Conservation (phyloP, 2,888 invertebrate genomes). For the Synergus laeviventris region DNA sequence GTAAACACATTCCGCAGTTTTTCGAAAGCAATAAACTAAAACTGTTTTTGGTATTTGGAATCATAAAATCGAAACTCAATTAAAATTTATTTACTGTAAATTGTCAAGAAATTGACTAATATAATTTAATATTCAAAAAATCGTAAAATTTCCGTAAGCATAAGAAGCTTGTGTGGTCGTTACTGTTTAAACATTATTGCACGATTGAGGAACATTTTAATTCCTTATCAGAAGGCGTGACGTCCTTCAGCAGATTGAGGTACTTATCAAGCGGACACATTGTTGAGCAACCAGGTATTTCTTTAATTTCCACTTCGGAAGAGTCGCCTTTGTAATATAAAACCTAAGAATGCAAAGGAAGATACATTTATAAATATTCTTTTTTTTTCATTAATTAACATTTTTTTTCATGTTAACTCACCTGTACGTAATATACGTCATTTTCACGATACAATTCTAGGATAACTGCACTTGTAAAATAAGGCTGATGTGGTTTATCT, state of each 20-base stretch:
- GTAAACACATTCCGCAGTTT: conserved; percentile 2
- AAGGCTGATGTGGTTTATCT: conserved; percentile 66
- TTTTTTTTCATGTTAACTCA: conserved; percentile 44
- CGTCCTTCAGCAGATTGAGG: conserved; percentile 75
- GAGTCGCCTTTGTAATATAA: conserved; percentile 16
- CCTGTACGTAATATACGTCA: conserved; percentile 63
- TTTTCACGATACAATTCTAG: conserved; percentile 63
- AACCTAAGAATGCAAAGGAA: background rate
- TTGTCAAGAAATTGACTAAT: too few relatives aligned
- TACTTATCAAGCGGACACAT: conserved; percentile 78
- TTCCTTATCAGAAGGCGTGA: conserved; percentile 76
- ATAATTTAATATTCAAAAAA: too few relatives aligned
- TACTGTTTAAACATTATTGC: background rate
- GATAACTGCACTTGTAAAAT: conserved; percentile 65
- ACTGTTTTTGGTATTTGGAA: background rate
- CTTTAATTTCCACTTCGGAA: background rate
- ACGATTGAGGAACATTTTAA: conserved; percentile 43
- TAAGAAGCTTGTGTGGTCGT: background rate
- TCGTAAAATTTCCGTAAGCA: too few relatives aligned
- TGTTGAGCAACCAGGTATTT: conserved; percentile 76
- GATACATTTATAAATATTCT: background rate
- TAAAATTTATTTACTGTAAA: background rate
- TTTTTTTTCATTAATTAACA: too few relatives aligned
- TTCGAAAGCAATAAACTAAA: background rate
- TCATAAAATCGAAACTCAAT: background rate